Percentiles rank a stretch among this genome's conserved stretches.
phyloP scores from a whole-genome alignment of 2,888 invertebrate species.

The Blera fallax region DNA sequence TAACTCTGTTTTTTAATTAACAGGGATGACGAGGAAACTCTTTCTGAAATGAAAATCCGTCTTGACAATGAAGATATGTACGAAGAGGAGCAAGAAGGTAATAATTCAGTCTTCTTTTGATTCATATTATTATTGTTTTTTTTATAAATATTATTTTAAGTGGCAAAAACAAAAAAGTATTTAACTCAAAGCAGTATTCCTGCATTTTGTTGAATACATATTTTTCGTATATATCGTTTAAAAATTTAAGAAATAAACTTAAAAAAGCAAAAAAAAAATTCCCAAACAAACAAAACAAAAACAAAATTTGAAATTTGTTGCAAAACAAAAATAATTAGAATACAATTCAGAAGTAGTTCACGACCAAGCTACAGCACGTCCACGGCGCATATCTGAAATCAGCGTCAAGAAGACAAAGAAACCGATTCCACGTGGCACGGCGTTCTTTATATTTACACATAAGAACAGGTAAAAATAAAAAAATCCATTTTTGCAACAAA shows the following conservation, averaged over 20 bases:
- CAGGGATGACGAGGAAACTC: conserved; percentile 88
- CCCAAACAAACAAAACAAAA: conserved; percentile 43
- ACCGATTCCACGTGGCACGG: conserved; percentile 94
- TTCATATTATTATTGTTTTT: neutral
- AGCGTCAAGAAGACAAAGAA: conserved; percentile 92
- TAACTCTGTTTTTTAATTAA: conserved; percentile 77
- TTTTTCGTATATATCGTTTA: neutral
- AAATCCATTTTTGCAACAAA: conserved; percentile 61
- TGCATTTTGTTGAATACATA: neutral
- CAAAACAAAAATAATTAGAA: conserved; percentile 77
- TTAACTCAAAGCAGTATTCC: neutral
- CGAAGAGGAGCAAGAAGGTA: conserved; percentile 83
- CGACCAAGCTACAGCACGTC: conserved; percentile 86
- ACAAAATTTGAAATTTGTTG: conserved; percentile 36
- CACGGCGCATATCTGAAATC: conserved; percentile 92
- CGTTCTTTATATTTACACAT: conserved; percentile 96
- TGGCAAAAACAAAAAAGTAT: conserved; percentile 1
- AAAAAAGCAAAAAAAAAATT: conserved; percentile 45
- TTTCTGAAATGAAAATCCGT: conserved; percentile 87
- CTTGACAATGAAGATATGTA: conserved; percentile 86
- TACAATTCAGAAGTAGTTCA: conserved; percentile 82
- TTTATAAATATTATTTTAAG: conserved; percentile 20
- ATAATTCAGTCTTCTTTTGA: conserved; percentile 74
- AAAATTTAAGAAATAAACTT: conserved; percentile 1
- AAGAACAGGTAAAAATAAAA: conserved; percentile 92